These are phyloP conservation scores for Dryobotodes eremita DNA, from an alignment of 2,888 invertebrate genomes.

Conservation along the genomic window DNA sequence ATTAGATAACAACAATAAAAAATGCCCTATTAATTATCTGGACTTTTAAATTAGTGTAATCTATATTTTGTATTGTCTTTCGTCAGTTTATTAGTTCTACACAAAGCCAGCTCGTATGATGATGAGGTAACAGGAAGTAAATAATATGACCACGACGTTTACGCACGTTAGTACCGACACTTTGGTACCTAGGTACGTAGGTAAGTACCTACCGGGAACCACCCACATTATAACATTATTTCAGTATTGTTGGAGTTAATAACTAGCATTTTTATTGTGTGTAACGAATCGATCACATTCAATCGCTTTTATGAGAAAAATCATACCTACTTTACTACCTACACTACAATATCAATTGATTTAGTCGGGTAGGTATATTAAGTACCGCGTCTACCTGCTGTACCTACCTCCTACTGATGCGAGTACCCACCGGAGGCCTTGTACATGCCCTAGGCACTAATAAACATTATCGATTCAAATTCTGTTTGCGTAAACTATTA, in stretches of 20 bases:
- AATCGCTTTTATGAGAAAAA: slow-evolving; percentile 21
- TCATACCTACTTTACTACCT: neutral
- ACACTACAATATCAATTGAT: slow-evolving; percentile 7
- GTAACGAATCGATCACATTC: slow-evolving; percentile 38
- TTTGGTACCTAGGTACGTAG: neutral
- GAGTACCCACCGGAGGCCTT: no score
- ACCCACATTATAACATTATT: neutral
- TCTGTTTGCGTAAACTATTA: slow-evolving; percentile 5
- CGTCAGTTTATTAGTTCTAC: neutral
- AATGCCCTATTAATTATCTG: no score
- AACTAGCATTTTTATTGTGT: slow-evolving; percentile 17
- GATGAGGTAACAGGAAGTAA: neutral
- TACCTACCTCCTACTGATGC: neutral
- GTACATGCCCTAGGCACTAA: no score
- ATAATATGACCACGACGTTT: neutral
- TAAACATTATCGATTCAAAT: slow-evolving; percentile 9
- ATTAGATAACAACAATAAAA: no score
- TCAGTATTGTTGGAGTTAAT: slow-evolving; percentile 9
- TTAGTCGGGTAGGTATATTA: neutral
- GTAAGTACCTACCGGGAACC: neutral
- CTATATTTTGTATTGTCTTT: neutral
- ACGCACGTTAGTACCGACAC: neutral
- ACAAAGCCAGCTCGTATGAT: neutral
- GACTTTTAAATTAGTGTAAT: no score
- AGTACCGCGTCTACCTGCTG: neutral